A percentile compares a stretch with the other conserved stretches of the same genome.
phyloP scores from a whole-genome alignment of 2,888 invertebrate genomes.

The Agapetus fuscipes region DNA sequence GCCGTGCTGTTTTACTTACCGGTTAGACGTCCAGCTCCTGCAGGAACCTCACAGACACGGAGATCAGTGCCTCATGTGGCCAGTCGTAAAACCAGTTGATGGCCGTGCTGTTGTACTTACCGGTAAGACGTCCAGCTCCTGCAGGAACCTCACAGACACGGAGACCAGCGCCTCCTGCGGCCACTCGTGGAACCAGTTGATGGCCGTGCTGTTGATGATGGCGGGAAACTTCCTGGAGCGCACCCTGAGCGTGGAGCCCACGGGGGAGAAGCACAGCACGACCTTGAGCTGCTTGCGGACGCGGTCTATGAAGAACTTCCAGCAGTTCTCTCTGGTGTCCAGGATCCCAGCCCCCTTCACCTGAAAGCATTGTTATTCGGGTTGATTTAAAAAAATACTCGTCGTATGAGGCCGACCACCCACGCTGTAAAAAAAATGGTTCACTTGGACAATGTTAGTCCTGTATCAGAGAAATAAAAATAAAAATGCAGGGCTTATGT shows the following conservation, averaged over 20 bases:
- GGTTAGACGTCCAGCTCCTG: constrained; percentile 70
- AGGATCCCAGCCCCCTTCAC: constrained; percentile 80
- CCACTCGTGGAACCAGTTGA: constrained; percentile 99
- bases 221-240: constrained; percentile 93
- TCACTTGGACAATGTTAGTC: too few relatives aligned
- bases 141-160: constrained; percentile 81
- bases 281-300: constrained; percentile 84
- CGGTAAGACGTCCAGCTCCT: constrained; percentile 68
- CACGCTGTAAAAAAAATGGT: too few relatives aligned
- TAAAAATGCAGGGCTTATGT: too few relatives aligned
- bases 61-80: constrained; percentile 94
- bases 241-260: constrained; percentile 86
- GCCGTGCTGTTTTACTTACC: constrained; percentile 69
- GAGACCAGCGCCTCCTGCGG: constrained; percentile 94
- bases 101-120: constrained; percentile 67
- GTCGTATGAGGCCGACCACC: too few relatives aligned
- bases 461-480: background rate
- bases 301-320: constrained; percentile 95
- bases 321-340: constrained; percentile 91
- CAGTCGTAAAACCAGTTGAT: constrained; percentile 99
- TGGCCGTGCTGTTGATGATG: constrained; percentile 87
- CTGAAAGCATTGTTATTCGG: constrained; percentile 25
- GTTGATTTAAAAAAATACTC: background rate
- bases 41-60: constrained; percentile 83
- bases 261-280: constrained; percentile 95